Evolutionary conservation across 2,888 invertebrate genomes (phyloP).

Genomic region (Eilema depressum): DNA sequence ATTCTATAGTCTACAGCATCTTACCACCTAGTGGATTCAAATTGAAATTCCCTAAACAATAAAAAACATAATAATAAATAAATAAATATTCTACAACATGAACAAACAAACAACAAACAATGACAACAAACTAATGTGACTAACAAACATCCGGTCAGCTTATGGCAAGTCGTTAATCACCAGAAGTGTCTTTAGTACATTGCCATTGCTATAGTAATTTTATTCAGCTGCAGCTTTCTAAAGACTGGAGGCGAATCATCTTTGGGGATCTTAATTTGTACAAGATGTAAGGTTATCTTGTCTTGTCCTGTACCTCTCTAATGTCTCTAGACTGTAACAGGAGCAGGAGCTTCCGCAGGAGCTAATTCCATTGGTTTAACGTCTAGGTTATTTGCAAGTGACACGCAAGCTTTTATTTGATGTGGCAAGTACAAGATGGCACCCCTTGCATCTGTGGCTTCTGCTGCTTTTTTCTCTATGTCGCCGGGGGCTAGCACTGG

Average conservation of each 20-base stretch:
- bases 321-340: not conserved
- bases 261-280: not conserved
- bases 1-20: too few relatives aligned
- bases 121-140: not conserved
- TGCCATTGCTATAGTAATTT: not conserved
- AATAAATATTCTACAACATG: too few relatives aligned
- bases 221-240: not conserved
- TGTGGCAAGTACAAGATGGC: slow-evolving; percentile 69
- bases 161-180: not conserved
- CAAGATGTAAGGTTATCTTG: not conserved
- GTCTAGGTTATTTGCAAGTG: not conserved
- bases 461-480: slow-evolving; percentile 91
- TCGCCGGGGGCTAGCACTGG: slow-evolving; percentile 95
- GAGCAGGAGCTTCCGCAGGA: not conserved
- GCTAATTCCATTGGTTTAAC: slow-evolving; percentile 4
- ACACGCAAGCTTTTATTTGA: not conserved
- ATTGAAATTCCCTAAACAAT: not conserved
- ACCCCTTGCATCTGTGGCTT: slow-evolving; percentile 89
- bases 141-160: not conserved
- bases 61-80: too few relatives aligned
- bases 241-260: not conserved
- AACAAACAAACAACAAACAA: too few relatives aligned
- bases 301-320: not conserved
- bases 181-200: not conserved
- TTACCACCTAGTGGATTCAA: too few relatives aligned